These are phyloP conservation scores for Buathra laborator DNA, from an alignment of 2,888 invertebrate species.

Conservation along the genomic window DNA sequence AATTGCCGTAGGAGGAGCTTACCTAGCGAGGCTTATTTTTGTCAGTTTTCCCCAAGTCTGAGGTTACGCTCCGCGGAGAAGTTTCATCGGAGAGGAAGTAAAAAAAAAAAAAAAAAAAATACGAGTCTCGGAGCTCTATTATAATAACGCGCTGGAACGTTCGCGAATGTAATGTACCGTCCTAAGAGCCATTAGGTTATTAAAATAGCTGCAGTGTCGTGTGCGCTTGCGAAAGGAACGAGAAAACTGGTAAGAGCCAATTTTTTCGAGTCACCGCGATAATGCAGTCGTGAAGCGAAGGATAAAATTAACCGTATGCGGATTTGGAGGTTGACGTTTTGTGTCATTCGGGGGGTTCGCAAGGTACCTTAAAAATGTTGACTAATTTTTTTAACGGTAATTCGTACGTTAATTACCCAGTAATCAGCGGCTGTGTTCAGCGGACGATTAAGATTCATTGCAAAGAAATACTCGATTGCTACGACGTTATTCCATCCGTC, in stretches of 20 bases:
- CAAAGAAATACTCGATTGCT: not conserved
- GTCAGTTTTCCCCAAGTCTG: slow-evolving; percentile 49
- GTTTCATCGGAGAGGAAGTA: slow-evolving; percentile 28
- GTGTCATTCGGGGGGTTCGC: not conserved
- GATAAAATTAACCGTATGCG: not conserved
- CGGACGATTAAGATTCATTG: not conserved
- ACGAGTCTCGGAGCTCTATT: slow-evolving; percentile 46
- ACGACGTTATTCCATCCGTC: not conserved
- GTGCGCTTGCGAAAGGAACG: slow-evolving; percentile 70
- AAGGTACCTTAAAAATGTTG: not conserved
- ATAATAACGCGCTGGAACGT: slow-evolving; percentile 61
- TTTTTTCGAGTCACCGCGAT: slow-evolving; percentile 25
- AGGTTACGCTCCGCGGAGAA: slow-evolving; percentile 52
- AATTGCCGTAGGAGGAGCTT: slow-evolving; percentile 53
- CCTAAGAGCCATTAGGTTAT: slow-evolving; percentile 84
- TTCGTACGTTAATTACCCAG: not conserved
- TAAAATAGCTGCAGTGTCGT: slow-evolving; percentile 80
- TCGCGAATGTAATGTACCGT: slow-evolving; percentile 77
- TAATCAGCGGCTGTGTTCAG: not conserved
- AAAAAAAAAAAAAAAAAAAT: slow-evolving; percentile 24
- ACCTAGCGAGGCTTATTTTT: slow-evolving; percentile 51
- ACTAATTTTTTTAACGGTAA: not conserved
- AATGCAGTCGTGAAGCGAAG: slow-evolving; percentile 14
- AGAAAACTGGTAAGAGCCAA: slow-evolving; percentile 74
- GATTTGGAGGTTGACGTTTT: slow-evolving; percentile 28